These are phyloP conservation scores for Limnephilus lunatus DNA, from an alignment of 2,888 invertebrate genomes.

Conservation along the genomic window DNA sequence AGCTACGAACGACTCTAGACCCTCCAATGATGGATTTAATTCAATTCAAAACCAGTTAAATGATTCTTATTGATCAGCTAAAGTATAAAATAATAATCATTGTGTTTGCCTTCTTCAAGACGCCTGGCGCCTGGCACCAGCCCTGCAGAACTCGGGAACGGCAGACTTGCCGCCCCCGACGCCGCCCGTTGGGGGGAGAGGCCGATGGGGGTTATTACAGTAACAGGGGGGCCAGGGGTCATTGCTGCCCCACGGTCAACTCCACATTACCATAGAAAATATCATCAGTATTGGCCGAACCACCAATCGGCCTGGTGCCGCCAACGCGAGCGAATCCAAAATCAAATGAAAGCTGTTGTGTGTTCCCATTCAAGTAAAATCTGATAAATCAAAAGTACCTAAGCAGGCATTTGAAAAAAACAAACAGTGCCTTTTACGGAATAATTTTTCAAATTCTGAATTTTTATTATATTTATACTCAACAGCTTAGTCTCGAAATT, in stretches of 20 bases:
- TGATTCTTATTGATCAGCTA: background rate
- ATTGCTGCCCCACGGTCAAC: slow-evolving; percentile 64
- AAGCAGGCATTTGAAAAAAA: background rate
- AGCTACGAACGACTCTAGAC: too few relatives aligned
- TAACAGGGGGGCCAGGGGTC: slow-evolving; percentile 57
- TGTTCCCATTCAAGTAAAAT: background rate
- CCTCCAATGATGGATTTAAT: background rate
- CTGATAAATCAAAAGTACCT: background rate
- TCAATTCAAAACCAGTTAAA: background rate
- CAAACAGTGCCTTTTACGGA: background rate
- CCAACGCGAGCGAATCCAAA: slow-evolving; percentile 18
- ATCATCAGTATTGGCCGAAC: slow-evolving; percentile 57
- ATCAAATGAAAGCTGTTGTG: slow-evolving; percentile 8
- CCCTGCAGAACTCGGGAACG: slow-evolving; percentile 15
- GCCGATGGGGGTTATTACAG: background rate
- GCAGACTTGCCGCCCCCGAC: background rate
- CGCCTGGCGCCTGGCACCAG: slow-evolving; percentile 25
- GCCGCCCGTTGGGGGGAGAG: slow-evolving; percentile 4
- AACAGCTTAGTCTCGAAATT: background rate
- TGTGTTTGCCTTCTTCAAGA: slow-evolving; percentile 7
- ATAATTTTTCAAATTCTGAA: background rate
- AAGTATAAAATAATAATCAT: background rate
- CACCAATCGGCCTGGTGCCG: slow-evolving; percentile 54
- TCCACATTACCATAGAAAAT: slow-evolving; percentile 46
- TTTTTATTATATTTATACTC: background rate